Percentiles rank a stretch among this genome's conserved stretches.
Conservation (phyloP, 2,113 vertebrate genomes). For the Galbula dea region DNA sequence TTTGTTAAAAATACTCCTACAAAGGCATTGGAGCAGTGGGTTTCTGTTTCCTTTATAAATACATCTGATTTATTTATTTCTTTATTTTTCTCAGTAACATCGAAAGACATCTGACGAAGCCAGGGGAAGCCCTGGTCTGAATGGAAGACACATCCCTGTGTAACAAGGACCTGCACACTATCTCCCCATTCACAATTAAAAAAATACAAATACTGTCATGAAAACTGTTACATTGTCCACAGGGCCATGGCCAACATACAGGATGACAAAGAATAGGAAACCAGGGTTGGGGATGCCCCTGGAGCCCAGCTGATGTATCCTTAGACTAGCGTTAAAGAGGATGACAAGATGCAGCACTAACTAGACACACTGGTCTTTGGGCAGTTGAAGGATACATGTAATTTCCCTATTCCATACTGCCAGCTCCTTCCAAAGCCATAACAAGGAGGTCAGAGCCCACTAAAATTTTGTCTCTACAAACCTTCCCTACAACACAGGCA, state of each 20-base stretch:
- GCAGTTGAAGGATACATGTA: neutral
- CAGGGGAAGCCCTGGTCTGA: slow-evolving; percentile 42
- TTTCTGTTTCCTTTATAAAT: slow-evolving; percentile 64
- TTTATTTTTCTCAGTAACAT: slow-evolving; percentile 61
- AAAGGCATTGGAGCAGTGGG: slow-evolving; percentile 74
- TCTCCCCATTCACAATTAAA: slow-evolving; percentile 44
- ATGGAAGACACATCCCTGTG: slow-evolving; percentile 60
- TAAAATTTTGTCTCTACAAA: neutral
- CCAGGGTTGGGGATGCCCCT: neutral
- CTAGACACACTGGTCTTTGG: neutral
- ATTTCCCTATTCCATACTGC: neutral
- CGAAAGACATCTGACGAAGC: slow-evolving; percentile 26
- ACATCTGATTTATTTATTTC: slow-evolving; percentile 63
- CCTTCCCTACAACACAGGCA: neutral
- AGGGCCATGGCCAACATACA: neutral
- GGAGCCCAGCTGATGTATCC: neutral
- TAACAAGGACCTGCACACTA: slow-evolving; percentile 23
- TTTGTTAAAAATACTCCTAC: slow-evolving; percentile 80
- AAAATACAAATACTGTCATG: slow-evolving; percentile 52
- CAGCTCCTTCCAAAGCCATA: neutral
- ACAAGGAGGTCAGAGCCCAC: neutral
- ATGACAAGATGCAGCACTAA: neutral
- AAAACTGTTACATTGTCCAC: slow-evolving; percentile 5
- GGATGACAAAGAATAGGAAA: neutral
- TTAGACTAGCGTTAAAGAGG: neutral